A percentile compares a stretch with the other conserved stretches of the same genome.
Evolutionary conservation across 2,797 vertebrate species (phyloP).

Genomic region (Anomalospiza imberbis): DNA sequence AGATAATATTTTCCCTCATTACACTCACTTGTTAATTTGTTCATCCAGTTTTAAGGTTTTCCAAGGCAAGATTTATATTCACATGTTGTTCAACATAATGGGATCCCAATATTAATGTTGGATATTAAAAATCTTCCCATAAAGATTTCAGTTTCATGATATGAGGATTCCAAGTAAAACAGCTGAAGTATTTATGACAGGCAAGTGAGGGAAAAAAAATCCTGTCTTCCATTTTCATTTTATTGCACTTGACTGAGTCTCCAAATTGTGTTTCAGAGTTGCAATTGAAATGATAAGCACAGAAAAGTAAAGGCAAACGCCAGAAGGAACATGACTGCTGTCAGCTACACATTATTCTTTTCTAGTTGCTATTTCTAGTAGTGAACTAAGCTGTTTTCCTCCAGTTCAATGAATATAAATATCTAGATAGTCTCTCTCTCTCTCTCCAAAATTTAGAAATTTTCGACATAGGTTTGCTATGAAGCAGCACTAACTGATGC

Average conservation of each 20-base stretch:
- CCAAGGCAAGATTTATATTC: not conserved
- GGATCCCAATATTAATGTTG: not conserved
- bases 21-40: not conserved
- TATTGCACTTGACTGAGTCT: constrained; percentile 28
- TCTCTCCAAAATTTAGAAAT: not conserved
- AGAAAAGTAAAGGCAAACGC: constrained; percentile 10
- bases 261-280: constrained; percentile 42
- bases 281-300: constrained; percentile 23
- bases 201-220: not conserved
- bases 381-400: constrained; percentile 1
- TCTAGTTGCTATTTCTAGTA: constrained; percentile 34
- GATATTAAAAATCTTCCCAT: not conserved
- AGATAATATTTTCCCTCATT: not conserved
- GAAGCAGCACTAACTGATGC: not conserved
- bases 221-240: constrained; percentile 42
- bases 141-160: not conserved
- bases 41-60: not conserved
- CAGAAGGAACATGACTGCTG: not conserved
- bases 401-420: constrained; percentile 24
- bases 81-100: not conserved
- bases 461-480: not conserved
- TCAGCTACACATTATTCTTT: constrained; percentile 24
- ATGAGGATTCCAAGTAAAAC: not conserved
- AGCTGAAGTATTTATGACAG: not conserved
- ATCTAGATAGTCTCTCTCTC: not conserved